These are phyloP conservation scores for Ectobius pallidus DNA, from an alignment of 2,888 invertebrate genomes.

Conservation along the genomic window DNA sequence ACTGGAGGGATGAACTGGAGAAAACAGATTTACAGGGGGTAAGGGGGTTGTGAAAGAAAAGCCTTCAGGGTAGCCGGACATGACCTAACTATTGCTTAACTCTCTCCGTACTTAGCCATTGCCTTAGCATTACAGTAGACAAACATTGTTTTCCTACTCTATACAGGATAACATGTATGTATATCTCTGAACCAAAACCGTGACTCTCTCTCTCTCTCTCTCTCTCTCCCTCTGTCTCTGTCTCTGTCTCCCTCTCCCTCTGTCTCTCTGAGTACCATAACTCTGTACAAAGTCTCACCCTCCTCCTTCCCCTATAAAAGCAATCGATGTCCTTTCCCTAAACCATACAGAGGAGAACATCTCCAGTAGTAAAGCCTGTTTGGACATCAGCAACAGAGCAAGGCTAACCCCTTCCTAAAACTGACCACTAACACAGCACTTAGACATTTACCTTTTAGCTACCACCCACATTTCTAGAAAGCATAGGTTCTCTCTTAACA, in stretches of 20 bases:
- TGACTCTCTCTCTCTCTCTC: too few relatives aligned
- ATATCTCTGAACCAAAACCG: neutral
- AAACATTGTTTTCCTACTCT: conserved; percentile 22
- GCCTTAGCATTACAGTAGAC: conserved; percentile 27
- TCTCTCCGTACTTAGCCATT: conserved; percentile 7
- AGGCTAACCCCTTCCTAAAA: conserved; percentile 21
- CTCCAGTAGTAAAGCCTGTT: conserved; percentile 29
- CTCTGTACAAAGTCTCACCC: conserved; percentile 8
- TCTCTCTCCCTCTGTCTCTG: too few relatives aligned
- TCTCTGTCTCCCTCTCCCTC: too few relatives aligned
- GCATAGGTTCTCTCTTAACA: conserved; percentile 22
- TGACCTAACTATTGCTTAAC: conserved; percentile 29
- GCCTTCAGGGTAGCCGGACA: conserved; percentile 19
- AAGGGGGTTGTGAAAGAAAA: conserved; percentile 31
- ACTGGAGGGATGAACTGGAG: conserved; percentile 14
- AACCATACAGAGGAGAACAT: conserved; percentile 27
- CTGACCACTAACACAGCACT: conserved; percentile 32
- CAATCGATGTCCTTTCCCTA: conserved; percentile 25
- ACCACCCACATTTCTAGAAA: conserved; percentile 27
- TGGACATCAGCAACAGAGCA: conserved; percentile 26
- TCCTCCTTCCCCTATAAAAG: conserved; percentile 17
- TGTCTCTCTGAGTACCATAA: neutral
- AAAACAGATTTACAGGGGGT: conserved; percentile 29
- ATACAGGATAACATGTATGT: conserved; percentile 13
- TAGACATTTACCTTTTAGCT: conserved; percentile 33